Conservation (phyloP, 2,888 invertebrate species). For the Limnephilus rhombicus region DNA sequence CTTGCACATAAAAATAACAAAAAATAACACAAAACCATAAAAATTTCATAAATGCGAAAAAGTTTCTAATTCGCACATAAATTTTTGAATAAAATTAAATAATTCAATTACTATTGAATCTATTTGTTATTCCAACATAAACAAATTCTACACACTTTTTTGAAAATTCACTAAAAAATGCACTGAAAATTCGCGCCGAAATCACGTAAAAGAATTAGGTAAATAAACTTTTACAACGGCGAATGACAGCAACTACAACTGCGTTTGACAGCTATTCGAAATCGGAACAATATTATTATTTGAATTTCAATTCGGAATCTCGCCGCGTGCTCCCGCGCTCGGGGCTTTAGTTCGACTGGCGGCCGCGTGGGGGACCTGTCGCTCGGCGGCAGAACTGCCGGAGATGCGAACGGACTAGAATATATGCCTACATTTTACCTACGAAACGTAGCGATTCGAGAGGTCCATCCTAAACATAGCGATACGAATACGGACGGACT, state of each 20-base stretch:
- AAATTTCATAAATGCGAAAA: not conserved
- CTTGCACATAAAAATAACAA: not conserved
- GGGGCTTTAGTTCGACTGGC: constrained; percentile 57
- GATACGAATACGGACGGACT: not conserved
- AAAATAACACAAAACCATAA: constrained; percentile 9
- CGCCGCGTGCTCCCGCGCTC: constrained; percentile 48
- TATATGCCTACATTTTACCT: not conserved
- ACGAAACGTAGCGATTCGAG: not conserved
- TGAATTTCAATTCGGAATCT: constrained; percentile 23
- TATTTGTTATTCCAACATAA: not conserved
- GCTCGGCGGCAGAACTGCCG: constrained; percentile 40
- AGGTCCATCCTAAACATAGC: not conserved
- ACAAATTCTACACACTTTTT: not conserved
- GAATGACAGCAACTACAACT: constrained; percentile 7
- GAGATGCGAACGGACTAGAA: not conserved
- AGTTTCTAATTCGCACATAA: not conserved
- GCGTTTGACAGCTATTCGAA: constrained; percentile 50
- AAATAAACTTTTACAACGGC: constrained; percentile 1
- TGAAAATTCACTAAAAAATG: not conserved
- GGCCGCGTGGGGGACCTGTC: constrained; percentile 61
- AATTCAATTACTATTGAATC: not conserved
- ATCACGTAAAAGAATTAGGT: not conserved
- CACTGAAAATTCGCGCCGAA: not conserved
- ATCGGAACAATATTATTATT: constrained; percentile 41
- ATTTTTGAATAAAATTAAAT: not conserved